These are phyloP conservation scores for Nomada fabriciana DNA, from an alignment of 2,888 invertebrate genomes.

Conservation along the genomic window DNA sequence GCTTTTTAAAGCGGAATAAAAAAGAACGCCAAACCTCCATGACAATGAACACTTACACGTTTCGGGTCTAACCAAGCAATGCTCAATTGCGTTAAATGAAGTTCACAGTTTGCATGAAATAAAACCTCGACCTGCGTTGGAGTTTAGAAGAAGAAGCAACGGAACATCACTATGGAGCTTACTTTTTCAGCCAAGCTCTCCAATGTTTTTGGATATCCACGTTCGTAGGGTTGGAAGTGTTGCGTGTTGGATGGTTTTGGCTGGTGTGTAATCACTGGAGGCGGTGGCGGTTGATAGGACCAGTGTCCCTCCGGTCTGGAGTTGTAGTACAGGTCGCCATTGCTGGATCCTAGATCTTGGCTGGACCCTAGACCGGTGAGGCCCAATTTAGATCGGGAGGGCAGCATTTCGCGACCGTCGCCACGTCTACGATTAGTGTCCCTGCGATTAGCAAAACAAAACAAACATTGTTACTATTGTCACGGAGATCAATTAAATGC, in stretches of 20 bases:
- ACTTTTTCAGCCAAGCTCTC: constrained; percentile 95
- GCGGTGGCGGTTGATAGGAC: constrained; percentile 91
- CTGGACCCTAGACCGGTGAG: constrained; percentile 86
- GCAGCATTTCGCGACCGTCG: constrained; percentile 92
- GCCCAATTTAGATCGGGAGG: constrained; percentile 91
- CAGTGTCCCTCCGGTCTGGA: constrained; percentile 87
- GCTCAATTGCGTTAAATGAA: neutral
- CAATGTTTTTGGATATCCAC: constrained; percentile 93
- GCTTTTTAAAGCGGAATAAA: constrained; percentile 6
- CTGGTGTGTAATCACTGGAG: constrained; percentile 95
- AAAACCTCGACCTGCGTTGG: constrained; percentile 57
- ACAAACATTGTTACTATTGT: too few species aligned
- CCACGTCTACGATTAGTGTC: constrained; percentile 88
- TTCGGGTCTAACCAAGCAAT: too few species aligned
- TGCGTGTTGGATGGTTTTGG: constrained; percentile 91
- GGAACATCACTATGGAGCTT: constrained; percentile 66
- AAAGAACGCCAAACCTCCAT: neutral
- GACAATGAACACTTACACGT: too few species aligned
- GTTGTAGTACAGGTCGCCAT: constrained; percentile 93
- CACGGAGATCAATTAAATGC: neutral
- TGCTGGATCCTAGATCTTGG: constrained; percentile 85
- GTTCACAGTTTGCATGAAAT: too few species aligned
- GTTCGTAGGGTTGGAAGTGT: constrained; percentile 95
- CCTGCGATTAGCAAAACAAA: constrained; percentile 80
- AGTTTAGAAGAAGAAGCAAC: constrained; percentile 2